Evolutionary conservation across 23 tunicate genomes (phyloP), one percentile per base, ranked within the genome.

Genomic region (Trididemnum clinides): DNA sequence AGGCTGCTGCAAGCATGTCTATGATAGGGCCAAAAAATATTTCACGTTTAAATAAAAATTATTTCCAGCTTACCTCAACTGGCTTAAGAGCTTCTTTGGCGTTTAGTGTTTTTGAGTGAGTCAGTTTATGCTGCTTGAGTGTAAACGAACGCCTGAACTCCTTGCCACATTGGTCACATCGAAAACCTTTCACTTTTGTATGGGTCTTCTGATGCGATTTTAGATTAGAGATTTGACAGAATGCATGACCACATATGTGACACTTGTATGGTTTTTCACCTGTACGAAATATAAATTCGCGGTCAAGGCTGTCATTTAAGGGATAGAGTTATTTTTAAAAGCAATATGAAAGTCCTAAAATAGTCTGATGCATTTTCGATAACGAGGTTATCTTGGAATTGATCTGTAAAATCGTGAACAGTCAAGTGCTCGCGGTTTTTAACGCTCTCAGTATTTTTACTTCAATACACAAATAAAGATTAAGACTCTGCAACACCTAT

Each of bases 181-280:
- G 87, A 65, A 85, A 95, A 2, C 86, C 93, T 65, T 95, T 95
- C 64, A 84, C 89, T 64, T 89, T 95, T n/a, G 90, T 95, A 82
- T 95, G 98, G 0, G 98, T 95, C 38, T 89, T 95, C 91, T 89
- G 88, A 77, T 95, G 98, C 29, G 94, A 88, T 74, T 95, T 95
- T 27, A 95, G 82, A 64, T 95, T 95, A 22, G 98, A 95, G 3
- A 95, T 95, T 44, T 95, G 98, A 37, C 98, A 95, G 77, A 95
- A 95, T 63, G 98, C 98, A 63, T 95, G 98, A 29, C 98, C 98
- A 33, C 98, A 95, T 7, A 82, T 81, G 29, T 72, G 59, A 33
- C 98, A 95, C 54, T 95, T 95, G 98, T 88, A 95, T 66, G 98
- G 98, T 59, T 95, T 95, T 70, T 95, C 98, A 26, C 98, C 98